Conservation (phyloP, 2,888 invertebrate genomes). For the Mystacides longicornis region DNA sequence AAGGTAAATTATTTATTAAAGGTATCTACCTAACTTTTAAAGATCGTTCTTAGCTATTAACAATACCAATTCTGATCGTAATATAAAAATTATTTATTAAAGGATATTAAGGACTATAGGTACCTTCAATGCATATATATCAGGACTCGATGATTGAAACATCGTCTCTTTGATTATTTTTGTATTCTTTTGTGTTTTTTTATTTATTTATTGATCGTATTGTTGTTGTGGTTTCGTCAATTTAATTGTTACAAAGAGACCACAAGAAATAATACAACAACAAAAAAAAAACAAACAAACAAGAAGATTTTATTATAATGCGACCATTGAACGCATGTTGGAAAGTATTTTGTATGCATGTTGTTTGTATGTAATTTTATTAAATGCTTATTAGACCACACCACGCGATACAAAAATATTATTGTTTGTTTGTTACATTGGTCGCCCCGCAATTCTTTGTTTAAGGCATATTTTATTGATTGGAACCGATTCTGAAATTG, state of each 20-base stretch:
- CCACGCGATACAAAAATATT: conserved; percentile 4
- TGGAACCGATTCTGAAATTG: not conserved
- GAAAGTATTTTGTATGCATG: not conserved
- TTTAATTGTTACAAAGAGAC: conserved; percentile 18
- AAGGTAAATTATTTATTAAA: too few relatives aligned
- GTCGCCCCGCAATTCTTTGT: not conserved
- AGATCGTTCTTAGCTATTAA: too few relatives aligned
- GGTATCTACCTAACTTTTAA: too few relatives aligned
- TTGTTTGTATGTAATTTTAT: not conserved
- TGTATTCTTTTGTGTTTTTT: not conserved
- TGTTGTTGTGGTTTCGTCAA: conserved; percentile 9
- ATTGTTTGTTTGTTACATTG: too few relatives aligned
- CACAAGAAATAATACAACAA: conserved; percentile 10
- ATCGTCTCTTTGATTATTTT: not conserved
- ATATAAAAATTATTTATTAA: too few relatives aligned
- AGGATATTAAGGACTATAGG: too few relatives aligned
- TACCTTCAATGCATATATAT: not conserved
- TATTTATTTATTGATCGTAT: not conserved
- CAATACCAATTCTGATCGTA: too few relatives aligned
- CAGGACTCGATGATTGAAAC: not conserved
- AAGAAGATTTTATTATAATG: not conserved
- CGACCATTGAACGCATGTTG: not conserved
- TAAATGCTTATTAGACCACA: conserved; percentile 24
- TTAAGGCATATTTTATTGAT: not conserved
- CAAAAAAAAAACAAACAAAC: not conserved